phyloP scores from a whole-genome alignment of 2,888 invertebrate genomes.

The Parnassius glacialis region DNA sequence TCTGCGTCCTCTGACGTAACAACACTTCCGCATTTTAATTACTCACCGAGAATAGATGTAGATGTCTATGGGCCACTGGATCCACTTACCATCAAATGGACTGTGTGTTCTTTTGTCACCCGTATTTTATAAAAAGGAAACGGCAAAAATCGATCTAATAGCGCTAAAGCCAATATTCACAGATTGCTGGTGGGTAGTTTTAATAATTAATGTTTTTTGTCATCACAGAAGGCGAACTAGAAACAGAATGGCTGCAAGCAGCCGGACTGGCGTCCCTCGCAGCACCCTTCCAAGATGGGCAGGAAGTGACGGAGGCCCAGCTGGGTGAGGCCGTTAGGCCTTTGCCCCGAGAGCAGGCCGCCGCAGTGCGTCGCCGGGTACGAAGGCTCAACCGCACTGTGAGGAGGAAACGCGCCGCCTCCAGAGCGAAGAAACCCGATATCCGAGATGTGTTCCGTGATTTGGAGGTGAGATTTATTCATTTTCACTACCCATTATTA shows the following conservation, averaged over 20 bases:
- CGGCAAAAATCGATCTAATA: no score
- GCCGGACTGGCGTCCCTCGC: constrained; percentile 87
- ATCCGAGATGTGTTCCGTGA: constrained; percentile 92
- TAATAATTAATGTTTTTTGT: constrained; percentile 1
- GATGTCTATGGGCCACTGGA: no score
- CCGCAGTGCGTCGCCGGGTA: constrained; percentile 87
- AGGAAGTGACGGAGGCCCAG: constrained; percentile 84
- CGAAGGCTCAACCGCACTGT: constrained; percentile 89
- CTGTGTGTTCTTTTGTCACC: no score
- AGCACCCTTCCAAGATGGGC: constrained; percentile 85
- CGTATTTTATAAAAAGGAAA: no score
- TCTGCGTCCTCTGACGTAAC: no score
- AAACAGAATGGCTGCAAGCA: constrained; percentile 87
- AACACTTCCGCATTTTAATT: no score
- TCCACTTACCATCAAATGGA: no score
- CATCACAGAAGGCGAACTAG: constrained; percentile 86
- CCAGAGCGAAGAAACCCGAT: constrained; percentile 86
- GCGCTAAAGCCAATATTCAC: no score
- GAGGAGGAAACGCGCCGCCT: constrained; percentile 79
- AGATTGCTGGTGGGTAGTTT: no score
- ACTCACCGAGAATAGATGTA: no score
- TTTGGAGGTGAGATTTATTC: constrained; percentile 83
- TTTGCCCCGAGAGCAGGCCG: constrained; percentile 87
- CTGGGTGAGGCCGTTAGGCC: constrained; percentile 82
- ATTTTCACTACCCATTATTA: background rate